These are phyloP conservation scores for Aptenodytes patagonicus DNA, from an alignment of 2,113 vertebrate species.

Conservation along the genomic window DNA sequence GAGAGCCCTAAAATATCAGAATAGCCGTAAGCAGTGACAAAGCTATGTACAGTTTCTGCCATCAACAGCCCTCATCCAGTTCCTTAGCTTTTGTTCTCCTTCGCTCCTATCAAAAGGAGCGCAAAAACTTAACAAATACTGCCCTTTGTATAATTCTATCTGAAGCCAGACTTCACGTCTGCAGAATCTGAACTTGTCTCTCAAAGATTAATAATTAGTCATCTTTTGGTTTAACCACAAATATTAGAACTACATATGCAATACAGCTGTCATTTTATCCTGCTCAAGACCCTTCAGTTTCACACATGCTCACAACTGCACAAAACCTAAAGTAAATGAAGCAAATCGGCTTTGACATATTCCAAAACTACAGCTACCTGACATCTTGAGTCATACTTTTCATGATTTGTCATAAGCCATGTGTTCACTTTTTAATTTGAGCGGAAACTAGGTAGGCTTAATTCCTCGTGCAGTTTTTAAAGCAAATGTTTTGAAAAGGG, in stretches of 20 bases:
- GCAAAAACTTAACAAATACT: neutral
- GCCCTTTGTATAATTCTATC: neutral
- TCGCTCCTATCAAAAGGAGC: neutral
- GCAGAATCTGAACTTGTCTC: neutral
- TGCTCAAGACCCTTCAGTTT: neutral
- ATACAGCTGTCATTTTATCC: neutral
- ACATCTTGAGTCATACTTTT: slow-evolving; percentile 33
- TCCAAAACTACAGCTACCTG: neutral
- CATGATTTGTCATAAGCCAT: slow-evolving; percentile 25
- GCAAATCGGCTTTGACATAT: neutral
- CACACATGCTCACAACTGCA: neutral
- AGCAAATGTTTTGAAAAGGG: neutral
- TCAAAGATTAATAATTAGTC: neutral
- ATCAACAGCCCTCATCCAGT: neutral
- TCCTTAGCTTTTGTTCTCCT: neutral
- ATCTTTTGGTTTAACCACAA: neutral
- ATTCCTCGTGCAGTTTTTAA: neutral
- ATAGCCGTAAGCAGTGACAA: accelerated
- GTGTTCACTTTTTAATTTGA: slow-evolving; percentile 21
- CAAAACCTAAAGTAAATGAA: neutral
- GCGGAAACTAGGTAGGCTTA: neutral
- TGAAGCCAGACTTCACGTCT: neutral
- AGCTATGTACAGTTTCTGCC: neutral
- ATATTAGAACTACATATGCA: neutral
- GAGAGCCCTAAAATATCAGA: neutral